A percentile compares a stretch with the other conserved stretches of the same genome.
Conservation (phyloP, 1,140 invertebrate species). For the Hypothenemus hampei region DNA sequence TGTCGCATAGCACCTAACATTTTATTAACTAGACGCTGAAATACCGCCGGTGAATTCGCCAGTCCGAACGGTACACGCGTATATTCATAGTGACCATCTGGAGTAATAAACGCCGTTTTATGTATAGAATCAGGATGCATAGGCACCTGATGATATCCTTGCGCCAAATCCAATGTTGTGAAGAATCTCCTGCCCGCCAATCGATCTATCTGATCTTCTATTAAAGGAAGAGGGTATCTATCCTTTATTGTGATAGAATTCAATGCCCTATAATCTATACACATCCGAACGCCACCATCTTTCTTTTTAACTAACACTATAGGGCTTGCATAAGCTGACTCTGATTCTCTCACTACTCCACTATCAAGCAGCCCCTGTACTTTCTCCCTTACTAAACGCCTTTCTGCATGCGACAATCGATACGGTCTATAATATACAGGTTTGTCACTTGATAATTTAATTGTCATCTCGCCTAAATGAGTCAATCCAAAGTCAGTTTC, state of each 20-base stretch:
- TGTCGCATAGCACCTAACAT: conserved; percentile 26
- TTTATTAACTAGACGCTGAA: conserved; percentile 44
- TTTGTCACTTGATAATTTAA: neutral
- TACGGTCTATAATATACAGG: neutral
- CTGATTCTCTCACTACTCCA: conserved; percentile 4
- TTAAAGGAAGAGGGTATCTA: conserved; percentile 30
- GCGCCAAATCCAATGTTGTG: conserved; percentile 32
- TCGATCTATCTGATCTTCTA: conserved; percentile 41
- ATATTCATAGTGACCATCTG: conserved; percentile 33
- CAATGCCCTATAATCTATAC: conserved; percentile 26
- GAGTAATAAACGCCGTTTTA: conserved; percentile 33
- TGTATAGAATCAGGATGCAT: conserved; percentile 40
- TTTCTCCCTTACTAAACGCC: neutral
- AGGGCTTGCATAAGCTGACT: conserved; percentile 16
- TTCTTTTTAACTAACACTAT: conserved; percentile 1
- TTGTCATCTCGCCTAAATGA: neutral
- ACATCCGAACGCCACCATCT: conserved; percentile 18
- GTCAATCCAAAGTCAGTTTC: too few species aligned
- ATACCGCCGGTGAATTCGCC: conserved; percentile 43
- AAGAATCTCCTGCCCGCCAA: conserved; percentile 31
- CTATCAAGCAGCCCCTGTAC: conserved; percentile 1
- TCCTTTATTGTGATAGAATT: neutral
- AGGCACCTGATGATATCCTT: conserved; percentile 33
- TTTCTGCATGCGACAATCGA: neutral
- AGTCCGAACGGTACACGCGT: conserved; percentile 47